Percentiles rank a stretch among this genome's conserved stretches.
phyloP scores from a whole-genome alignment of 2,113 vertebrate species.

The Sylvilagus bachmani region DNA sequence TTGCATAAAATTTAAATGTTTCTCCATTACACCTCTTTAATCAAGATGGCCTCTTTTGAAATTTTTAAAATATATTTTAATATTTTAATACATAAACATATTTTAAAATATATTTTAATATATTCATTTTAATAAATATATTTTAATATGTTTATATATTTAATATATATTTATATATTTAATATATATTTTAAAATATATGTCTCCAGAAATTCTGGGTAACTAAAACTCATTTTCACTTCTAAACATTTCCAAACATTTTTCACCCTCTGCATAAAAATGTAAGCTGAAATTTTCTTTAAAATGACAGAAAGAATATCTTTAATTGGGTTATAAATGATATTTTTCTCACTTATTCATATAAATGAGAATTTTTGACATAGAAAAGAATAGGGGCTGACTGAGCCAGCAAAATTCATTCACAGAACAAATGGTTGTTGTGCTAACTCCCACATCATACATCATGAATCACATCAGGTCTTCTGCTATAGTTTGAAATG shows the following conservation, averaged over 20 bases:
- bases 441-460: background rate
- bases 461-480: background rate
- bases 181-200: background rate
- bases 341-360: constrained; percentile 24
- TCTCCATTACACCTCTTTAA: constrained; percentile 40
- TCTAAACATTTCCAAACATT: constrained; percentile 49
- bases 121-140: too few species aligned
- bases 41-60: constrained; percentile 47
- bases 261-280: constrained; percentile 4
- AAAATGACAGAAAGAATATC: background rate
- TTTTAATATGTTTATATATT: too few species aligned
- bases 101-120: background rate
- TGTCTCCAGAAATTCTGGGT: constrained; percentile 34
- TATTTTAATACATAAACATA: too few species aligned
- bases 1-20: constrained; percentile 56
- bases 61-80: background rate
- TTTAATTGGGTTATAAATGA: constrained; percentile 28
- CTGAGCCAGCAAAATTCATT: constrained; percentile 44
- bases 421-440: background rate
- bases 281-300: constrained; percentile 1
- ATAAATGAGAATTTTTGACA: constrained; percentile 14
- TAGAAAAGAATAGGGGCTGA: background rate
- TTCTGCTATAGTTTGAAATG: too few species aligned
- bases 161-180: too few species aligned
- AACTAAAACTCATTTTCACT: constrained; percentile 57